Percentiles rank a stretch among this genome's conserved stretches.
Conservation (phyloP, 2,888 invertebrate genomes). For the Chrysomela aeneicollis region DNA sequence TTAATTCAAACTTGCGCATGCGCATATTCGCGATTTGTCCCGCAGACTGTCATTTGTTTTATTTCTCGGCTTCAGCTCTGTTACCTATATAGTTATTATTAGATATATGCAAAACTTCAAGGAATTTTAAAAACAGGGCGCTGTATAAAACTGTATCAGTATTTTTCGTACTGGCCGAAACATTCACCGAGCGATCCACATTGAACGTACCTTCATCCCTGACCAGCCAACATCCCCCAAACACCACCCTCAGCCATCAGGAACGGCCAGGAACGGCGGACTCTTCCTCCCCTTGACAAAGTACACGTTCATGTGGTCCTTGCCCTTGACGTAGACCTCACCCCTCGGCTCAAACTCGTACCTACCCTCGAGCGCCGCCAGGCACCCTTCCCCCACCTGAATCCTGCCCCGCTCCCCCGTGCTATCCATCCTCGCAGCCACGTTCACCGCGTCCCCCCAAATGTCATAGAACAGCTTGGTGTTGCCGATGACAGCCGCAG, state of each 20-base stretch:
- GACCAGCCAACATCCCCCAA: conserved; percentile 18
- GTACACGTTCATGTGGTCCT: conserved; percentile 94
- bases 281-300: conserved; percentile 69
- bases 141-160: no score
- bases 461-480: conserved; percentile 96
- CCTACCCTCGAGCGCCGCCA: conserved; percentile 72
- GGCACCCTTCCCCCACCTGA: conserved; percentile 81
- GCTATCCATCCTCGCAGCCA: conserved; percentile 96
- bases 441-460: conserved; percentile 98
- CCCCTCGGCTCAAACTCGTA: conserved; percentile 94
- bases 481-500: conserved; percentile 96
- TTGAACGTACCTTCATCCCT: neutral
- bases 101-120: no score
- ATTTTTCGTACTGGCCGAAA: no score
- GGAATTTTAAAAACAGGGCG: no score
- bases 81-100: no score
- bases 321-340: conserved; percentile 95
- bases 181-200: no score
- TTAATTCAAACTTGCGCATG: no score
- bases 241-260: conserved; percentile 38
- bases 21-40: no score
- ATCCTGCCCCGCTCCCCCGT: conserved; percentile 89
- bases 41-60: no score
- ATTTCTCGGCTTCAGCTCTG: no score
- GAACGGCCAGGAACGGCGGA: conserved; percentile 42